These are phyloP conservation scores for Rhabdornis inornatus DNA, from an alignment of 2,113 vertebrate species.

Conservation along the genomic window DNA sequence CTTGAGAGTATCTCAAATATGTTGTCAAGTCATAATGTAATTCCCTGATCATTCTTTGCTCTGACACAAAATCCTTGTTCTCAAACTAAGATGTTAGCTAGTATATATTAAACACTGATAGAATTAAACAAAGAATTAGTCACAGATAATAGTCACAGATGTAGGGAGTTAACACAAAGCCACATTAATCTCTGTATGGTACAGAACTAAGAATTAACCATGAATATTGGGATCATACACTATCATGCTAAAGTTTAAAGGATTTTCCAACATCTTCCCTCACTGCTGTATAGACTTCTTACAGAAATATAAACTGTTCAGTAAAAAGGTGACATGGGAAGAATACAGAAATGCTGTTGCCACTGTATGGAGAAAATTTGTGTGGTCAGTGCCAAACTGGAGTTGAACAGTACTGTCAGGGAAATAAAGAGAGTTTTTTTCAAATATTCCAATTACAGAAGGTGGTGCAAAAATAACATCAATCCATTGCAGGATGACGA, in stretches of 20 bases:
- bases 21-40: neutral
- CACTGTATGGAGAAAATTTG: accelerated
- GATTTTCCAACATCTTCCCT: neutral
- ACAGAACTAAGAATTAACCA: neutral
- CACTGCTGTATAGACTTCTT: neutral
- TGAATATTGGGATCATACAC: neutral
- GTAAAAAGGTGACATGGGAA: neutral
- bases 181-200: neutral
- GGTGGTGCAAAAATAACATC: neutral
- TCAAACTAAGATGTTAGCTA: neutral
- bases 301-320: neutral
- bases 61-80: neutral
- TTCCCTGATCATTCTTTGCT: neutral
- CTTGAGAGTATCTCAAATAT: neutral
- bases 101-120: neutral
- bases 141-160: too few relatives aligned
- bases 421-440: neutral
- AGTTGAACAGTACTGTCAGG: neutral
- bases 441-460: neutral
- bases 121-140: neutral
- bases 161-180: neutral
- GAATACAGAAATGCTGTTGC: neutral
- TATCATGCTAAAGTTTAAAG: neutral
- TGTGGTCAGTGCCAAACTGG: neutral
- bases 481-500: neutral